Base-by-base conservation (phyloP, 2,888 invertebrate genomes). In the Hetaerina titia region DNA sequence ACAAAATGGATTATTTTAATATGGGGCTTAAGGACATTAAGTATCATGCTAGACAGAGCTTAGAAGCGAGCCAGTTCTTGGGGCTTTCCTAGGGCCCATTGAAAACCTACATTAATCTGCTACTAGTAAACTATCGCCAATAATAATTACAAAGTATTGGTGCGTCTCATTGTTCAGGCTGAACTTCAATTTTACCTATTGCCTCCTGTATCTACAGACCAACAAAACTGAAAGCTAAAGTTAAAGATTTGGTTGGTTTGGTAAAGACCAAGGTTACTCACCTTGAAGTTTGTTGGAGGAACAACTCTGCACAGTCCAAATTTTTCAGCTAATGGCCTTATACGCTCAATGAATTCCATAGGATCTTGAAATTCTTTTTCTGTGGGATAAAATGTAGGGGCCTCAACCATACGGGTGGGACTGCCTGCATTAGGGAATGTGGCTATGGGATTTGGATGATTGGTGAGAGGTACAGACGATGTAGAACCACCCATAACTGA, bases 261-360 rank as follows among this genome's bases (percentile, higher is more conserved):
- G 19, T 0, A 58, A 22, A 90, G 22, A 25, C 11, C n/a, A 57
- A 45, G n/a, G 58, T 90, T 19, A 94, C 95, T 95, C 96, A 97
- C 97, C 96, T 98, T 98, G 96, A 99, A 99, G 95, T 97, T 98
- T 0, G 97, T 96, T 0, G 99, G 99, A 6, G 99, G 98, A 56
- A 99, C 98, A 58, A 99, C 98, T 95, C 98, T 98, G 96, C 99
- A 99, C 95, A 99, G 98, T 0, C 99, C 99, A 96, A 98, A 99
- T 95, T 98, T 97, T 89, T 98, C 98, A 0, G 98, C 99, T 95
- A 97, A 97, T 0, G 98, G 97, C 94, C 98, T 97, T 64, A 99
- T 98, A 95, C 98, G 98, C 95, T 98, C 98, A 95, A 99, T 98
- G 96, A 98, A 99, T 95, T 98, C 98, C 9, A 99, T 97, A 0